These are phyloP conservation scores for Mus spretus DNA, from an alignment of 2,797 vertebrate genomes.

Conservation along the genomic window DNA sequence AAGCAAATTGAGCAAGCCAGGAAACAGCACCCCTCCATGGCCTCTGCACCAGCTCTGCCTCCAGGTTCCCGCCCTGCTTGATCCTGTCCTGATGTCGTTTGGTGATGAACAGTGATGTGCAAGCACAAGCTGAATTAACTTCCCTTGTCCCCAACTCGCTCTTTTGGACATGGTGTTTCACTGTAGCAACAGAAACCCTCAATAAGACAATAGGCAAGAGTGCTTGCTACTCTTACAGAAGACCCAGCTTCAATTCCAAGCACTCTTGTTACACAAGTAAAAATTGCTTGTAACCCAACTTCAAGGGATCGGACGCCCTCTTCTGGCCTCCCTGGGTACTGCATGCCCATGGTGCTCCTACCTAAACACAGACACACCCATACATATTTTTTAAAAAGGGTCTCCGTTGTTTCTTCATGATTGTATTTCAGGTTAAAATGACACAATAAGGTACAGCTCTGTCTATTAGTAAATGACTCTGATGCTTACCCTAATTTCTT, in stretches of 20 bases:
- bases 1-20: background rate
- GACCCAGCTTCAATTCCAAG: background rate
- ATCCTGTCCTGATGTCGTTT: background rate
- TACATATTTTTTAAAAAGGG: background rate
- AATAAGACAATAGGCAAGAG: background rate
- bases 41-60: background rate
- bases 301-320: background rate
- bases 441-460: background rate
- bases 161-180: background rate
- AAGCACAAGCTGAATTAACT: background rate
- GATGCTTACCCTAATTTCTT: background rate
- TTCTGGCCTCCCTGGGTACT: background rate
- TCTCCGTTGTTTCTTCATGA: background rate
- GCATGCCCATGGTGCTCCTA: background rate
- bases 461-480: background rate
- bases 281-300: background rate
- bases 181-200: background rate
- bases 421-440: background rate
- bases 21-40: background rate
- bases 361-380: background rate
- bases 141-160: background rate
- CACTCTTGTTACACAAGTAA: background rate
- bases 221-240: background rate
- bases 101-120: background rate
- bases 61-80: background rate